These are phyloP conservation scores for Caenorhabditis sp. DNA, from an alignment of 2,888 invertebrate species.

Conservation along the genomic window DNA sequence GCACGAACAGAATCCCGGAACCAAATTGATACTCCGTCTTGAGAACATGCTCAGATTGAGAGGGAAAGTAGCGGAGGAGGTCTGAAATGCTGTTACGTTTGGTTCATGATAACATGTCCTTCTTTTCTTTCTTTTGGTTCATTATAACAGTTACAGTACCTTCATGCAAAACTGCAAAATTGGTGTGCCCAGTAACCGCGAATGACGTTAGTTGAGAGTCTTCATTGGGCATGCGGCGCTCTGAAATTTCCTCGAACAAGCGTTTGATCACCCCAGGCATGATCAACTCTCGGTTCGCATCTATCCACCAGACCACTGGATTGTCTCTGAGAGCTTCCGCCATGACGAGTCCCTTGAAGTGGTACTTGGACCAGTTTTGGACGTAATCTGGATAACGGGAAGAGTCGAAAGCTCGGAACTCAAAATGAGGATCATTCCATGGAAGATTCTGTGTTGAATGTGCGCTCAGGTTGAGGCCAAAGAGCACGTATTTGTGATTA, in stretches of 20 bases:
- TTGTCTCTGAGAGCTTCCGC: slow-evolving; percentile 33
- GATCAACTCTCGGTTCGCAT: slow-evolving; percentile 16
- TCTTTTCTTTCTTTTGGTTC: too few relatives aligned
- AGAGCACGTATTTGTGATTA: slow-evolving; percentile 33
- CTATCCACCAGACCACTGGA: slow-evolving; percentile 32
- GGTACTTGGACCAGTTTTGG: neutral
- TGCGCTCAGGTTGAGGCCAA: neutral
- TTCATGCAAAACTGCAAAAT: slow-evolving; percentile 1
- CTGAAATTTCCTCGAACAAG: neutral
- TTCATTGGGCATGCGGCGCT: neutral
- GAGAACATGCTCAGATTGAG: neutral
- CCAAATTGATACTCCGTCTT: neutral
- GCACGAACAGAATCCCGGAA: neutral
- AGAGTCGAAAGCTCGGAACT: neutral
- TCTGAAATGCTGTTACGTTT: neutral
- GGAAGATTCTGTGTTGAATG: neutral
- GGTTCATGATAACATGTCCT: too few relatives aligned
- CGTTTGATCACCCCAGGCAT: neutral
- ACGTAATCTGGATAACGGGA: slow-evolving; percentile 6
- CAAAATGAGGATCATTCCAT: neutral
- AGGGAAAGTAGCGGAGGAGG: neutral
- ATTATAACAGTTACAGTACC: neutral
- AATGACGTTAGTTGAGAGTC: neutral
- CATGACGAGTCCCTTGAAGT: slow-evolving; percentile 28
- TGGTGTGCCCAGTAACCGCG: neutral